Conservation (phyloP, 2,888 invertebrate genomes). For the Heteromurus nitidus region DNA sequence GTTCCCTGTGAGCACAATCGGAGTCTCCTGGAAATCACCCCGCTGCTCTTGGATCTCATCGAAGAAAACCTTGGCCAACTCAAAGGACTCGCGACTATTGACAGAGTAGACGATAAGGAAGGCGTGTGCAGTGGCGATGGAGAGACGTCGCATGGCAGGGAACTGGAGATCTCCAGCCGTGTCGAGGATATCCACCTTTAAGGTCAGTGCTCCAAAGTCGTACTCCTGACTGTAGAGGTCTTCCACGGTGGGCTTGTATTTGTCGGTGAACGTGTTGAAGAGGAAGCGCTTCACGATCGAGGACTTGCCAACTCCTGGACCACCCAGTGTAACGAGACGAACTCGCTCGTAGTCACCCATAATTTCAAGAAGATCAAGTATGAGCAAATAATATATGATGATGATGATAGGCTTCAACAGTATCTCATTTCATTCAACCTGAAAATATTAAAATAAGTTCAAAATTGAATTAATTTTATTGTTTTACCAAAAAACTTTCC, state of each 20-base stretch:
- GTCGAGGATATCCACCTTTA: conserved; percentile 88
- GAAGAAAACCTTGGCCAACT: conserved; percentile 84
- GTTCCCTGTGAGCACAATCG: conserved; percentile 87
- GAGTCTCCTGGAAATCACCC: conserved; percentile 86
- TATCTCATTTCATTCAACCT: too few relatives aligned
- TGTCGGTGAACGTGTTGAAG: conserved; percentile 85
- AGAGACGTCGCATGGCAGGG: conserved; percentile 90
- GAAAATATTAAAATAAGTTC: too few relatives aligned
- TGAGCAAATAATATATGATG: too few relatives aligned
- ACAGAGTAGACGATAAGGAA: conserved; percentile 91
- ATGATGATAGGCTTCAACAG: too few relatives aligned
- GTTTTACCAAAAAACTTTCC: too few relatives aligned
- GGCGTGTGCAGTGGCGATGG: conserved; percentile 91
- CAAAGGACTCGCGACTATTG: conserved; percentile 83
- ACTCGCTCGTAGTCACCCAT: conserved; percentile 87
- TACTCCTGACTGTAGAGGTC: conserved; percentile 91
- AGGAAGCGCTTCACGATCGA: conserved; percentile 88
- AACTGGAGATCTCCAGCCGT: conserved; percentile 91
- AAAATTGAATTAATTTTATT: too few relatives aligned
- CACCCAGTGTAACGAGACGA: conserved; percentile 88
- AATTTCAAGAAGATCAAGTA: too few relatives aligned
- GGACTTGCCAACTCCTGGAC: conserved; percentile 87
- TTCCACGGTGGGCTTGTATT: conserved; percentile 90
- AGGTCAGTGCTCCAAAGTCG: conserved; percentile 83
- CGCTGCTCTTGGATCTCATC: conserved; percentile 89